phyloP scores from a whole-genome alignment of 2,113 vertebrate species.

The Heterotilapia buettikoferi region DNA sequence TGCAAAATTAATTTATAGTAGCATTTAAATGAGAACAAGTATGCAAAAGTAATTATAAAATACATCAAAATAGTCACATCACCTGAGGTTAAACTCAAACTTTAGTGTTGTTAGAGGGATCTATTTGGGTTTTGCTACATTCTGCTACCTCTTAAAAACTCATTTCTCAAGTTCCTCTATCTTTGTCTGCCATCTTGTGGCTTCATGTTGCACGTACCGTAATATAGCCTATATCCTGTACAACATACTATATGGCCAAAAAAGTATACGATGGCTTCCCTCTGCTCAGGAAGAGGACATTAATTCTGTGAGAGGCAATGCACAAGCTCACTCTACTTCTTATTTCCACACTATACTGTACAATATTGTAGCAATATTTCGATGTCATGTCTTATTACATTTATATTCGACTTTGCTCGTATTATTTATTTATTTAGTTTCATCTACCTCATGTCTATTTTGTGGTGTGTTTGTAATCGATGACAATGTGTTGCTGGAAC shows the following conservation, averaged over 20 bases:
- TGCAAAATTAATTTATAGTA: neutral
- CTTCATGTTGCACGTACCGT: neutral
- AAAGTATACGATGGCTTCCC: neutral
- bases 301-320: neutral
- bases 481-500: neutral
- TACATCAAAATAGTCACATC: neutral
- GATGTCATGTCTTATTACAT: neutral
- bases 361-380: neutral
- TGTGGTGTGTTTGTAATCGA: neutral
- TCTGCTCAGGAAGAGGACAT: neutral
- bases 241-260: neutral
- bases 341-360: neutral
- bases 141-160: neutral
- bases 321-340: neutral
- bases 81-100: neutral
- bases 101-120: neutral
- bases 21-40: neutral
- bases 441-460: neutral
- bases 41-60: neutral
- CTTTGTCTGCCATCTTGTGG: constrained; percentile 63
- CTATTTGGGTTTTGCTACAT: neutral
- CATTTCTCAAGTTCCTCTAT: neutral
- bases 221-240: neutral
- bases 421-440: neutral
- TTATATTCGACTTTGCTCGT: neutral